These are phyloP conservation scores for Lycaon pictus DNA, from an alignment of 2,113 vertebrate species.

Conservation along the genomic window DNA sequence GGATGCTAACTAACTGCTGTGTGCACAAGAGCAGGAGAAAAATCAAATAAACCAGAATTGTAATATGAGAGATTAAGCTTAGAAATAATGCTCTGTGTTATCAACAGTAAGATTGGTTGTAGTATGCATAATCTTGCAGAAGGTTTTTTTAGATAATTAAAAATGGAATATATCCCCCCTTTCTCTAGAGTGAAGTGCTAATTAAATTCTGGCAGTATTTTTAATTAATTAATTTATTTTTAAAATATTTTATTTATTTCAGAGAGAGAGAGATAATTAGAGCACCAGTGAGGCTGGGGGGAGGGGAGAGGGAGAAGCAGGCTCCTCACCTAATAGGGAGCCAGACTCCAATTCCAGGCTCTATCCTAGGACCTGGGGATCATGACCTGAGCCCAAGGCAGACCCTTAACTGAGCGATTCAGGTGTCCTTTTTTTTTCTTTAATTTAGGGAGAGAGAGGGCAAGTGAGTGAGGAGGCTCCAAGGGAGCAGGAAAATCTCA, in stretches of 20 bases:
- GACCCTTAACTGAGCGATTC: no score
- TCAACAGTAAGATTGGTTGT: background rate
- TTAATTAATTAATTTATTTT: no score
- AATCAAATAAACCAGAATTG: background rate
- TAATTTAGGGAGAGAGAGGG: no score
- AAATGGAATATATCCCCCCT: background rate
- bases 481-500: background rate
- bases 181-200: background rate
- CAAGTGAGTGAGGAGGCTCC: no score
- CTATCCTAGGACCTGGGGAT: no score
- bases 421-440: no score
- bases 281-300: background rate
- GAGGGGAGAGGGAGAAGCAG: background rate
- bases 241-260: background rate
- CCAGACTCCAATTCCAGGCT: no score
- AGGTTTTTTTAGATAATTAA: background rate
- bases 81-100: background rate
- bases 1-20: background rate
- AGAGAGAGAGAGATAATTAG: no score
- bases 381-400: no score
- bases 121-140: background rate
- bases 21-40: background rate
- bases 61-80: background rate
- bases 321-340: no score
- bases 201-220: background rate